phyloP scores from a whole-genome alignment of 2,113 vertebrate genomes.

The Sigmodon hispidus region DNA sequence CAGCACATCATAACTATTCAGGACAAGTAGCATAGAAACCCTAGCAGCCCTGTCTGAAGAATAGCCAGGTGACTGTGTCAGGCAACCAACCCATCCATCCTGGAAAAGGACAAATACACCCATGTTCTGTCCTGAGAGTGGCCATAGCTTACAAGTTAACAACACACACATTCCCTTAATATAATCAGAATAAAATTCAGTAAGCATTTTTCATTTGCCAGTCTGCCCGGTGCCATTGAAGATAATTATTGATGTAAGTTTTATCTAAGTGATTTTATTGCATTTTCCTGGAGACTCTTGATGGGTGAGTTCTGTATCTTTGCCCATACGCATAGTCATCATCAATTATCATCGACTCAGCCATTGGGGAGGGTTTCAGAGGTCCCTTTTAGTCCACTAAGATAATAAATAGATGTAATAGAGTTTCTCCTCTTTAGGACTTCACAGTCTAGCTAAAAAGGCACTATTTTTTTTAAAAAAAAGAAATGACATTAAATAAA shows the following conservation, averaged over 20 bases:
- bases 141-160: neutral
- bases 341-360: slow-evolving; percentile 36
- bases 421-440: slow-evolving; percentile 24
- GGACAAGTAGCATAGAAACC: neutral
- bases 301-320: neutral
- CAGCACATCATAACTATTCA: neutral
- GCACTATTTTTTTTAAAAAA: slow-evolving; percentile 43
- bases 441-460: neutral
- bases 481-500: slow-evolving; percentile 48
- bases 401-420: slow-evolving; percentile 41
- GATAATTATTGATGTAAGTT: neutral
- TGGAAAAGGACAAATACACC: neutral
- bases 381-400: slow-evolving; percentile 42
- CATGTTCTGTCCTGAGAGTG: neutral
- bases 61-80: neutral
- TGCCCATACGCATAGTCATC: neutral
- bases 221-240: neutral
- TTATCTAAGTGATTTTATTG: slow-evolving; percentile 30
- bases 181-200: neutral
- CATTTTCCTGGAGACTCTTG: neutral
- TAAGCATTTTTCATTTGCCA: slow-evolving; percentile 35
- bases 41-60: neutral
- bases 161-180: neutral
- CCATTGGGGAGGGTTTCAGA: slow-evolving; percentile 29
- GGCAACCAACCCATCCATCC: neutral